phyloP scores from a whole-genome alignment of 2,888 invertebrate species.

The Andrena minutula region DNA sequence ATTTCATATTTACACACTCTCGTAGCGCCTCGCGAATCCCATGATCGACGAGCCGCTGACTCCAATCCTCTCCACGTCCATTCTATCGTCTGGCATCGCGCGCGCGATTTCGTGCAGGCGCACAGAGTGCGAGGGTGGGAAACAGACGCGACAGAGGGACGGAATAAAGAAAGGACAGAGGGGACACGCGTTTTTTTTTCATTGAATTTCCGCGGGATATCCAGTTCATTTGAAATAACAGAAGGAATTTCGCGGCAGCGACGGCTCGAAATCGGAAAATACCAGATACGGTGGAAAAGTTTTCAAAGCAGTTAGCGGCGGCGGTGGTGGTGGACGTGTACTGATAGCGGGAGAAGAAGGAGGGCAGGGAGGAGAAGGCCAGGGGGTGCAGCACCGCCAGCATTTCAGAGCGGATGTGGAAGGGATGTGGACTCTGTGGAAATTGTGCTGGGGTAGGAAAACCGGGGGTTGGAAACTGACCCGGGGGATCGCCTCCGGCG shows the following conservation, averaged over 20 bases:
- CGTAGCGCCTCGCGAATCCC: background rate
- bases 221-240: conserved; percentile 21
- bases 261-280: conserved; percentile 34
- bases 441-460: conserved; percentile 73
- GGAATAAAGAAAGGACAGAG: background rate
- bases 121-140: background rate
- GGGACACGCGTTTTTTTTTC: background rate
- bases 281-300: conserved; percentile 40
- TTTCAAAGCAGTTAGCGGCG: conserved; percentile 61
- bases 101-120: conserved; percentile 4
- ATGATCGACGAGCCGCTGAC: background rate
- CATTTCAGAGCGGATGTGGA: conserved; percentile 70
- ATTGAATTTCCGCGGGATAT: conserved; percentile 29
- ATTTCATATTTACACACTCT: conserved; percentile 6
- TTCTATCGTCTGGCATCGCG: background rate
- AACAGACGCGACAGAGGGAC: background rate
- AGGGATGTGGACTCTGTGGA: conserved; percentile 70
- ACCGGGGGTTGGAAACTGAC: conserved; percentile 77
- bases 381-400: conserved; percentile 53
- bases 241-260: conserved; percentile 28
- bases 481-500: conserved; percentile 76
- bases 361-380: conserved; percentile 28
- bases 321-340: conserved; percentile 65
- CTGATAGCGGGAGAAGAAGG: conserved; percentile 40
- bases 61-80: background rate